These are phyloP conservation scores for Drosophila sulfurigaster DNA, from an alignment of 1,140 invertebrate species.

Conservation along the genomic window DNA sequence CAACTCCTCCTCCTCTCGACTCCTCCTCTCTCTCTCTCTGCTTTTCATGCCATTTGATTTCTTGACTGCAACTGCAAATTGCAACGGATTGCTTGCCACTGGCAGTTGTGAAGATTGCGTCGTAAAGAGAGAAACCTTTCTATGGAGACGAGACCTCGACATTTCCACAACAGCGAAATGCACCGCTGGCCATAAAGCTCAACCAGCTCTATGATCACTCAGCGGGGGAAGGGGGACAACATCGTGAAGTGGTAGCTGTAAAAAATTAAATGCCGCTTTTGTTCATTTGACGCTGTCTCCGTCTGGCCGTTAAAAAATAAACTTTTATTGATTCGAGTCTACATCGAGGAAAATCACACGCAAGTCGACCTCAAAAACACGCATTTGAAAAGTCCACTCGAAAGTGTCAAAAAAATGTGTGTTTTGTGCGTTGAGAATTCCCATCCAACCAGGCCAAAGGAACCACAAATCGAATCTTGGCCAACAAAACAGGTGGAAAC, in stretches of 20 bases:
- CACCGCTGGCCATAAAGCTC: constrained; percentile 22
- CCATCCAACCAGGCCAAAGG: neutral
- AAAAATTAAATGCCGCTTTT: constrained; percentile 55
- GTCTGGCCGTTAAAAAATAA: constrained; percentile 2
- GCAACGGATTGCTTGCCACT: constrained; percentile 46
- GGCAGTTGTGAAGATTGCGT: constrained; percentile 37
- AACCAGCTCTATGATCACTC: neutral
- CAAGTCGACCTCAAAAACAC: constrained; percentile 23
- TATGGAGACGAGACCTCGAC: constrained; percentile 35
- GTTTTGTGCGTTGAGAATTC: constrained; percentile 14
- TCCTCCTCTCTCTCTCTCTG: neutral
- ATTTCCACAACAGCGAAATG: constrained; percentile 31
- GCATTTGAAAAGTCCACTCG: constrained; percentile 40
- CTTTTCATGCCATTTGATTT: constrained; percentile 19
- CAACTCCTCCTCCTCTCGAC: neutral
- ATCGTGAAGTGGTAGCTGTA: constrained; percentile 42
- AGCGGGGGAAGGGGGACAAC: neutral
- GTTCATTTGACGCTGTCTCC: constrained; percentile 38
- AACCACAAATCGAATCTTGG: constrained; percentile 1
- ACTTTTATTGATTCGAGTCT: constrained; percentile 41
- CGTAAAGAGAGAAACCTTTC: constrained; percentile 59
- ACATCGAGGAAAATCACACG: constrained; percentile 34
- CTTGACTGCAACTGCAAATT: constrained; percentile 57
- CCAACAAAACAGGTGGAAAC: constrained; percentile 23
- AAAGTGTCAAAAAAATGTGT: constrained; percentile 43